Evolutionary conservation across 2,113 vertebrate genomes (phyloP).

Genomic region (Lagenorhynchus albirostris): DNA sequence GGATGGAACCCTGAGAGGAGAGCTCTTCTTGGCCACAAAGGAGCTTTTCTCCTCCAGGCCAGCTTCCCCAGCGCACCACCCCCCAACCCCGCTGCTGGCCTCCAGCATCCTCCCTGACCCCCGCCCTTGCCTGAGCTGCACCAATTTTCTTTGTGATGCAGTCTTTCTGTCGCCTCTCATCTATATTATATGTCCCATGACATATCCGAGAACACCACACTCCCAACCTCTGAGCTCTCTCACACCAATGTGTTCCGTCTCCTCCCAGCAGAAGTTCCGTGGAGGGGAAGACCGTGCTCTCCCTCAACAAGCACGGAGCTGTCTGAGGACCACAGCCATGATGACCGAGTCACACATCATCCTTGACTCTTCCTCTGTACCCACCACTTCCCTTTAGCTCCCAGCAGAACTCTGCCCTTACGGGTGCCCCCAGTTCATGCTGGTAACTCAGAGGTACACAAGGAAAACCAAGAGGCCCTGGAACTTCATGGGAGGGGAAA

Average conservation of each 20-base stretch:
- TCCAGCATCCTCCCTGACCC: neutral
- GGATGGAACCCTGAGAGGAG: neutral
- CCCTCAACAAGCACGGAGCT: neutral
- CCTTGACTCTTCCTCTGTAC: neutral
- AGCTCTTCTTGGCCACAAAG: neutral
- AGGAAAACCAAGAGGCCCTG: neutral
- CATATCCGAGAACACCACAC: neutral
- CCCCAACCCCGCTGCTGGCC: neutral
- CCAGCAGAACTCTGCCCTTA: neutral
- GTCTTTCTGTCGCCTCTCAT: neutral
- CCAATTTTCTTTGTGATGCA: neutral
- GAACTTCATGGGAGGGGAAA: neutral
- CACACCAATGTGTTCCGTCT: neutral
- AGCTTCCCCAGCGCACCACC: neutral
- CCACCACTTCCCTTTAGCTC: neutral
- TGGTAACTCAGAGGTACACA: neutral
- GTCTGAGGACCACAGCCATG: neutral
- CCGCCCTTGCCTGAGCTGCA: neutral
- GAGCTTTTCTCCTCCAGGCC: neutral
- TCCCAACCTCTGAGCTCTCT: neutral
- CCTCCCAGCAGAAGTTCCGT: neutral
- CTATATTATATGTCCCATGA: neutral
- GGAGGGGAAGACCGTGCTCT: neutral
- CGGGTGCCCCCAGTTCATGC: neutral
- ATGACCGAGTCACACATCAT: neutral